Base-by-base conservation (phyloP, 1,140 invertebrate species). In the Brachionus rubens region DNA sequence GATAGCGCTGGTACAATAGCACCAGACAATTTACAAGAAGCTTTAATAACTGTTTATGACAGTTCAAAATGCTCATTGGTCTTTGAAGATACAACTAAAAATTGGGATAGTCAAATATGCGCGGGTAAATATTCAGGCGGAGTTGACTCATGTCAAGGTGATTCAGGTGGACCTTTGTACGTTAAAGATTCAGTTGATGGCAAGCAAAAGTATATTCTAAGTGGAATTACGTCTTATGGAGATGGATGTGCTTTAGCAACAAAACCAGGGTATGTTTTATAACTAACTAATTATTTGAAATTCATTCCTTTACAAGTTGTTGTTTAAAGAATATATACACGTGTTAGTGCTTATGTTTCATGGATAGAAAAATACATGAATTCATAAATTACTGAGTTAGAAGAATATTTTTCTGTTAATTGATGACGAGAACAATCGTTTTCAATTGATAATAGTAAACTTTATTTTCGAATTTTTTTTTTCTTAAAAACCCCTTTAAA, bases 41-140 rank as follows among this genome's bases (percentile, higher is more conserved):
- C 36, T 9, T 16, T 26, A n/a, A 48, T 72, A 48, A 72, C 68
- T 7, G 30, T 72, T 12, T 72, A 72, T 21, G 46, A 72, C 16
- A 12, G 21, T 36, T 26, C 7, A 16, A 10, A 12, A 5, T 72
- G 68, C 16, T 12, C n/a, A 16, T 36, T n/a, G 5, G 68, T 72
- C n/a, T 2, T 16, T 6, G 2, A 43, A 0, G n/a, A 26, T 33
- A 28, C 36, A 14, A 12, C 0, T 16, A 72, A 48, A 54, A 24
- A 72, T 41, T 72, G 68, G 68, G 36, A 72, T 1, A 30, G 36
- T 14, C 68, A 72, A 54, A 72, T 72, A 33, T 72, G 68, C 9
- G 16, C 68, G 14, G 68, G 68, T 9, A 28, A 72, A 24, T 54
- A 19, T n/a, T 30, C 43, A 21, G 68, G 68, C 21, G 68, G 68